These are phyloP conservation scores for Ophiodon elongatus DNA, from an alignment of 2,113 vertebrate genomes.

Conservation along the genomic window DNA sequence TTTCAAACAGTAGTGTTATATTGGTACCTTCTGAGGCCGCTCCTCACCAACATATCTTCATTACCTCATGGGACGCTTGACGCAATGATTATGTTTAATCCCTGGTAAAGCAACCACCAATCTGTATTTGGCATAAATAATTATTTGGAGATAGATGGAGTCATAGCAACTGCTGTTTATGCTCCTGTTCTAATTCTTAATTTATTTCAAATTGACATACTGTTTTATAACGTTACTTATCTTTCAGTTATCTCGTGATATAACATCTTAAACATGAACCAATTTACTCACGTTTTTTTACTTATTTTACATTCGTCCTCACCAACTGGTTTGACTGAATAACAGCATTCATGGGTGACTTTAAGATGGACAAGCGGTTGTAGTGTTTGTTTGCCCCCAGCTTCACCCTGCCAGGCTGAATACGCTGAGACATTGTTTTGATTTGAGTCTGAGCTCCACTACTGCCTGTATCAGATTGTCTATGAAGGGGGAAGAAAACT, in stretches of 20 bases:
- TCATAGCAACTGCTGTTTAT: background rate
- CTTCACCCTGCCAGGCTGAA: slow-evolving; percentile 64
- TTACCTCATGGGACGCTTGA: slow-evolving; percentile 51
- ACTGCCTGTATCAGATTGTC: slow-evolving; percentile 67
- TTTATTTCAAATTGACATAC: background rate
- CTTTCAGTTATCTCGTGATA: background rate
- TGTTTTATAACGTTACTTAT: background rate
- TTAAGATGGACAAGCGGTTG: slow-evolving; percentile 41
- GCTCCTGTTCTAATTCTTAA: slow-evolving; percentile 13
- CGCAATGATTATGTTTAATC: slow-evolving; percentile 66
- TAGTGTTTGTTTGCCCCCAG: slow-evolving; percentile 64
- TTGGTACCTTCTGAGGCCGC: slow-evolving; percentile 35
- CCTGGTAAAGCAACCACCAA: slow-evolving; percentile 16
- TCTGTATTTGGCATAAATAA: slow-evolving; percentile 42
- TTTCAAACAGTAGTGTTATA: slow-evolving; percentile 43
- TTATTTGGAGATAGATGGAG: slow-evolving; percentile 17
- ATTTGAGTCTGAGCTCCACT: slow-evolving; percentile 58
- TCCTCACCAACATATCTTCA: slow-evolving; percentile 59
- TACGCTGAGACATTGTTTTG: slow-evolving; percentile 76
- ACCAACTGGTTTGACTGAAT: slow-evolving; percentile 21
- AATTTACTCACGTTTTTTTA: slow-evolving; percentile 8
- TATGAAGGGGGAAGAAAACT: slow-evolving; percentile 76
- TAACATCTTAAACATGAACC: slow-evolving; percentile 9
- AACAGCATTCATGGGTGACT: slow-evolving; percentile 42
- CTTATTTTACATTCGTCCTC: slow-evolving; percentile 35